Evolutionary conservation across 2,113 vertebrate species (phyloP), one percentile per base, ranked within the genome.

Genomic region (Chaetorhynchus papuensis): DNA sequence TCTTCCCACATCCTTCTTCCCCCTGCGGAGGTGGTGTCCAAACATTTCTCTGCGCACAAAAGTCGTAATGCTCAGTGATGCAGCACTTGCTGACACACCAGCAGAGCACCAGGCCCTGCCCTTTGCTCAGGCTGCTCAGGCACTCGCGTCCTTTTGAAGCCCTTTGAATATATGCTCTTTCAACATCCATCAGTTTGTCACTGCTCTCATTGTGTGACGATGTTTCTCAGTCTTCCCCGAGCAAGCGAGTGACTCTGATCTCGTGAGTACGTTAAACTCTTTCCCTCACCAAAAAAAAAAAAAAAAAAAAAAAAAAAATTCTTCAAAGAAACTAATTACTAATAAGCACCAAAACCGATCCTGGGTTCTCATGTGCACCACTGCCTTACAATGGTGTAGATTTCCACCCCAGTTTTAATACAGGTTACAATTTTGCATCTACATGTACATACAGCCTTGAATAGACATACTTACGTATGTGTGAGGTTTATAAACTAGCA

Each of bases 291-390:
- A 78, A 81, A 52, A 17, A 70, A 72, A 39, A 39, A 39, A 39
- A 42, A 81, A 81, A 52, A 17, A 70, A 72, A 72, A 39, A 39
- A 39, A 39, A 42, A 81, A 81, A 52, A 17, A 70, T 69, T 28
- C 59, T 87, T 90, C 56, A 87, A 78, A 89, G 33, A 41, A 75
- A 35, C 47, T 77, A 83, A 90, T 89, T 87, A 15, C 19, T 70
- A 71, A 47, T 52, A 81, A 81, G 31, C 41, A 59, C 41, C 60
- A 81, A 83, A 77, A 52, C 50, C 30, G 57, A 20, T 12, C 44
- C 47, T 56, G 33, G n/a, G 13, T 83, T 90, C 27, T 90, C 42
- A 26, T 12, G 33, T 53, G 45, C 57, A 22, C 70, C 1, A 0
- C 3, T 88, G 52, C 24, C 41, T 35, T 66, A 9, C 5, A 8